Conservation (phyloP, 2,113 vertebrate species). For the Nannobrachium achirus region DNA sequence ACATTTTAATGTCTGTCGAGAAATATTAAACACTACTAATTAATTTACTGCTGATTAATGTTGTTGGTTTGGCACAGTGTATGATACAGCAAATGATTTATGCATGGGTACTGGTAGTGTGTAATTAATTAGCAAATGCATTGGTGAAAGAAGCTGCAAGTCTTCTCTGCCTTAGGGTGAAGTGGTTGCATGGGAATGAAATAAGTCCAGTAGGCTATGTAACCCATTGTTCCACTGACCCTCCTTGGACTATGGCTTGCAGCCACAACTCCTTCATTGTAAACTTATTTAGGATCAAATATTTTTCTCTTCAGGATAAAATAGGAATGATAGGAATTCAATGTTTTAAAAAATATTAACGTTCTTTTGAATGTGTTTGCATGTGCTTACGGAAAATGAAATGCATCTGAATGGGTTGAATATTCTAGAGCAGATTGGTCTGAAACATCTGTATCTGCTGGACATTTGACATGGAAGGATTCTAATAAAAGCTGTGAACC, state of each 20-base stretch:
- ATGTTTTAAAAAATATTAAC: too few relatives aligned
- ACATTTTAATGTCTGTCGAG: not conserved
- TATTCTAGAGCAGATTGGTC: too few relatives aligned
- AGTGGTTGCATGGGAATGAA: not conserved
- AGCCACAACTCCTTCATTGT: not conserved
- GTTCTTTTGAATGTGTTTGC: too few relatives aligned
- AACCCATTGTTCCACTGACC: not conserved
- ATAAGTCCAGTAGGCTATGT: not conserved
- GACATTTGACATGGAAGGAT: not conserved
- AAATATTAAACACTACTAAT: slow-evolving; percentile 22
- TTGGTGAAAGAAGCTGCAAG: slow-evolving; percentile 17
- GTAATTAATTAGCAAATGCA: not conserved
- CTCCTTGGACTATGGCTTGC: not conserved
- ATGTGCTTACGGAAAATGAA: too few relatives aligned
- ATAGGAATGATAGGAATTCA: too few relatives aligned
- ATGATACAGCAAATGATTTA: slow-evolving; percentile 1
- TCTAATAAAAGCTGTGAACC: slow-evolving; percentile 47
- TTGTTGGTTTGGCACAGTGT: not conserved
- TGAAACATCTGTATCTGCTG: slow-evolving; percentile 2
- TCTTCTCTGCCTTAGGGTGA: not conserved
- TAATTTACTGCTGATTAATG: slow-evolving; percentile 15
- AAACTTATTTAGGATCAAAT: too few relatives aligned
- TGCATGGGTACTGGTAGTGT: not conserved
- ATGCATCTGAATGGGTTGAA: too few relatives aligned
- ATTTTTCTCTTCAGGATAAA: too few relatives aligned